phyloP scores from a whole-genome alignment of 1,140 invertebrate species.

The Drosophila pachea region DNA sequence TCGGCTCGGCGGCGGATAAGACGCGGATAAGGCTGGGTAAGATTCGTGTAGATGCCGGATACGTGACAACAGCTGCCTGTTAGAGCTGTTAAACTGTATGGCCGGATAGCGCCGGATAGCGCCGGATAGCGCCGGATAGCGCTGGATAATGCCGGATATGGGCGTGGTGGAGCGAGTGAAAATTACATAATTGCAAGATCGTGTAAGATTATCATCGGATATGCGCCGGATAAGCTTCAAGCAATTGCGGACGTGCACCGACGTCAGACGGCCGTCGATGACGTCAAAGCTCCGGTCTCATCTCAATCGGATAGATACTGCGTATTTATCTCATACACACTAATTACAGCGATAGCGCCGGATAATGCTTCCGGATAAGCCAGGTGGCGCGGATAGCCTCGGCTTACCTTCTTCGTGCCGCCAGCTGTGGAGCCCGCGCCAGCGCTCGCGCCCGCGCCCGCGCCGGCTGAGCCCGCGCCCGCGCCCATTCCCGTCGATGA shows the following conservation, averaged over 20 bases:
- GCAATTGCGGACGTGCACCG: background rate
- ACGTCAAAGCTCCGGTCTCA: slow-evolving; percentile 2
- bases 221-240: background rate
- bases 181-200: background rate
- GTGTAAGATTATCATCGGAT: background rate
- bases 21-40: background rate
- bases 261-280: background rate
- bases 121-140: background rate
- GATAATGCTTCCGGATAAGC: background rate
- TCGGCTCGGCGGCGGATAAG: background rate
- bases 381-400: background rate
- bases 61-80: background rate
- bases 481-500: slow-evolving; percentile 19
- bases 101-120: slow-evolving; percentile 4
- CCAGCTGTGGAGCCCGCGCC: slow-evolving; percentile 9
- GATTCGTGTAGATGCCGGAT: background rate
- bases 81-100: background rate
- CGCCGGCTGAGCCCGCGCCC: slow-evolving; percentile 22
- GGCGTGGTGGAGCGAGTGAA: background rate
- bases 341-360: background rate
- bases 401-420: slow-evolving; percentile 65
- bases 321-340: background rate
- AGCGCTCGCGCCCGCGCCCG: slow-evolving; percentile 26
- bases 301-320: background rate
- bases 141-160: background rate